Base-by-base conservation (phyloP, 1,140 invertebrate species). In the Amphibalanus amphitrite region DNA sequence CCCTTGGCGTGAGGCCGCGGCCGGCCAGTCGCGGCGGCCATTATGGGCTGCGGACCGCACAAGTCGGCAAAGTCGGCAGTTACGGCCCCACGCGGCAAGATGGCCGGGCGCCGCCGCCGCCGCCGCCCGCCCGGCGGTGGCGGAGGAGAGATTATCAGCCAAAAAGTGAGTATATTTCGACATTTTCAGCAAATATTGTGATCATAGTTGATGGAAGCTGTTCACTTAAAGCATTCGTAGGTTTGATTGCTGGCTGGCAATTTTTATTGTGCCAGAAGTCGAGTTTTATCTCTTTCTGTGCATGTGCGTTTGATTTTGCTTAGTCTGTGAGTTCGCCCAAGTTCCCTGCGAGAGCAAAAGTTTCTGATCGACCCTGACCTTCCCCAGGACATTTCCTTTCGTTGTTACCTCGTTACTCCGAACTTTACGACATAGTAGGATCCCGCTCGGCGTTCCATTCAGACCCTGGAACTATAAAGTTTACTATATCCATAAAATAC, bases 31-130 rank as follows among this genome's bases (percentile, higher is more conserved):
- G 47, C 6, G 47, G 6, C 47, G 47, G 47, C 47, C 47, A 59
- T 59, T 1, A 13, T 59, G 47, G 13, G 10, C 6, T 8, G 15
- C 6, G 13, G 13, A 13, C 20, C 47, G 47, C 47, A 59, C 13
- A 59, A 59, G 47, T 59, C 47, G 47, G 47, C 47, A 59, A 59
- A 59, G 47, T 59, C 47, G 47, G 47, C 47, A 59, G 47, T 59
- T 59, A 59, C 47, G 47, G 47, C 47, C 47, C 17, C 1, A 20
- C 6, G 6, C 47, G 47, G 47, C 47, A 59, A 59, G 47, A 59
- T 59, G 47, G 47, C 47, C 47, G 47, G 47, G 13, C 13, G 47
- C 47, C 47, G 47, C 10, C 10, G 23, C 47, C 47, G 47, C 47
- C 47, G 47, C 20, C 47, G 20, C 47, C 33, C 33, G 33, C 33